Conservation (phyloP, 2,797 vertebrate genomes). For the Bradypodion pumilum region DNA sequence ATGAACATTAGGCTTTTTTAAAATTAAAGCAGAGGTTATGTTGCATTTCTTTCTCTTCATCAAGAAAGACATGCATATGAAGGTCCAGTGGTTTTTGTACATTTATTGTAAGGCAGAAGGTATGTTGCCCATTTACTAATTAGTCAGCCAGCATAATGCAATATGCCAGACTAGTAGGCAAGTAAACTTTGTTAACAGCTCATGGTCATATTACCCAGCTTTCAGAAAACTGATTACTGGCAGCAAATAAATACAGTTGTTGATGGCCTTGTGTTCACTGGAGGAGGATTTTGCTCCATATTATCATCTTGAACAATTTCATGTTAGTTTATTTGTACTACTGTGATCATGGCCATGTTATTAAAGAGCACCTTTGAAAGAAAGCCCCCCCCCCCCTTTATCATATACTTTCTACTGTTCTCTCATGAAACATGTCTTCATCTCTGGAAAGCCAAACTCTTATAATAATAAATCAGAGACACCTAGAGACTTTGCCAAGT, state of each 20-base stretch:
- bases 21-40: not conserved
- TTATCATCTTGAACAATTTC: slow-evolving; percentile 62
- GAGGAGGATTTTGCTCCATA: slow-evolving; percentile 42
- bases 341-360: slow-evolving; percentile 75
- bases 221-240: not conserved
- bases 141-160: not conserved
- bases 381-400: slow-evolving; percentile 73
- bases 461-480: slow-evolving; percentile 86
- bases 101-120: not conserved
- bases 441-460: slow-evolving; percentile 79
- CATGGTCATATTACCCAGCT: slow-evolving; percentile 42
- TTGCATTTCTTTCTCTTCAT: not conserved
- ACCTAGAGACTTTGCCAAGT: slow-evolving; percentile 79
- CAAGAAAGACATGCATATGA: not conserved
- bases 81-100: not conserved
- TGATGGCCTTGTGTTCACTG: slow-evolving; percentile 65
- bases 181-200: slow-evolving; percentile 33
- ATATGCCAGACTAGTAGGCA: slow-evolving; percentile 33
- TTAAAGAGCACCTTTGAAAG: slow-evolving; percentile 78
- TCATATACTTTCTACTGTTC: slow-evolving; percentile 79
- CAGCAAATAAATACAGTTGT: slow-evolving; percentile 61
- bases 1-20: not conserved
- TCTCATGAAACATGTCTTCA: slow-evolving; percentile 85
- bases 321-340: slow-evolving; percentile 81
- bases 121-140: not conserved